A percentile compares a stretch with the other conserved stretches of the same genome.
Conservation (phyloP, 2,113 vertebrate species). For the Pedionomus torquatus region DNA sequence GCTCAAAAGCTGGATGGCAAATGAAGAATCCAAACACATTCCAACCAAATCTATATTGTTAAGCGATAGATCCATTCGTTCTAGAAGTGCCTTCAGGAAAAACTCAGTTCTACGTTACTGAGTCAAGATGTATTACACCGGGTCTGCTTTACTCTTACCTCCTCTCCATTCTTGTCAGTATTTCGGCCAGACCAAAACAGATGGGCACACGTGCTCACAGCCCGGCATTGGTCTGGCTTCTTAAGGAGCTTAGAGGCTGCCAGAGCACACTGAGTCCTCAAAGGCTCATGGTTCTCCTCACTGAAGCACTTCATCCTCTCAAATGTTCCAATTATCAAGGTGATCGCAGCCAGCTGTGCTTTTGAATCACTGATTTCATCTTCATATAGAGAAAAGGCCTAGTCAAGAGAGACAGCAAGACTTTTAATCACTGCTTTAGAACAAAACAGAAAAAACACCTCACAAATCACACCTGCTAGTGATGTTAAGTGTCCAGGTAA, state of each 20-base stretch:
- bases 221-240: slow-evolving; percentile 96
- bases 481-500: background rate
- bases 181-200: slow-evolving; percentile 98
- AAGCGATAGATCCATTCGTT: fast-evolving
- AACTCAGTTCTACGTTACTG: background rate
- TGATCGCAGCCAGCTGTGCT: slow-evolving; percentile 98
- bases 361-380: slow-evolving; percentile 99
- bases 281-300: slow-evolving; percentile 96
- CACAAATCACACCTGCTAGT: background rate
- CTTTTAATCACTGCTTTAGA: background rate
- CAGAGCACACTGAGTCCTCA: slow-evolving; percentile 95
- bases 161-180: slow-evolving; percentile 93
- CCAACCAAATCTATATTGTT: background rate
- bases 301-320: slow-evolving; percentile 96
- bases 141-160: slow-evolving; percentile 75
- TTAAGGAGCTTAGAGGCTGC: slow-evolving; percentile 97
- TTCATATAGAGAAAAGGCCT: slow-evolving; percentile 98
- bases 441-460: background rate
- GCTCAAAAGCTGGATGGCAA: background rate
- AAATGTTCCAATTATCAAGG: slow-evolving; percentile 96
- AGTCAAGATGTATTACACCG: background rate
- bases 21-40: background rate
- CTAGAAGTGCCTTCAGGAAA: background rate
- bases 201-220: slow-evolving; percentile 96
- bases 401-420: background rate